Base-by-base conservation (phyloP, 2,888 invertebrate species). In the Buathra laborator region DNA sequence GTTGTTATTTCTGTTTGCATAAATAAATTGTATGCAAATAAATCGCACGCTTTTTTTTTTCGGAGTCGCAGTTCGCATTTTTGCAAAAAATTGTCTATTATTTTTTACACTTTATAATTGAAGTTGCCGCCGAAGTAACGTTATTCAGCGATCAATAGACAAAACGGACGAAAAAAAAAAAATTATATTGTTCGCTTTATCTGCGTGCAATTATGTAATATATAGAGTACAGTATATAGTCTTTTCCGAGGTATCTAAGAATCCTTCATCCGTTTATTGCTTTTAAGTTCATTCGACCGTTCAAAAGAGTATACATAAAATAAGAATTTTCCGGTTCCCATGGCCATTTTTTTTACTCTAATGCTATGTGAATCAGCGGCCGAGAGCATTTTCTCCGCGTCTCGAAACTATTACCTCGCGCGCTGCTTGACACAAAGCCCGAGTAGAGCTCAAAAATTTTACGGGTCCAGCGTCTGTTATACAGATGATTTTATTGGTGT, bases 401-500 rank as follows among this genome's bases (percentile, higher is more conserved):
- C 9, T 37, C 9, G 37, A 37, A 37, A 37, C 37, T 5, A 37
- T 37, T 37, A 37, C 0, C 43, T 14, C n/a, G 53, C 43, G 16
- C 19, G 53, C n/a, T 12, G 56, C 44, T 43, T 14, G 29, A 16
- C 29, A 16, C 3, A 29, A 32, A 53, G 29, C 37, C 4, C 32
- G 62, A 46, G 66, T 37, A 43, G 43, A 24, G 66, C 29, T 43
- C n/a, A 62, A 74, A 48, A 75, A 37, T 75, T 64, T 75, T 48
- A 62, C 74, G 59, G 29, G 37, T 46, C 46, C 62, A 62, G 24
- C 44, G 37, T n/a, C 12, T 67, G 56, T 77, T 46, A 43, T 19
- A 43, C 66, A 53, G 37, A 14, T 46, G 74, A 81, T 74, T 81
- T 81, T 81, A 74, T 74, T 48, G 56, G 74, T 37, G 32, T 81